phyloP scores from a whole-genome alignment of 1,140 invertebrate species.

The Parapsyche elsis region DNA sequence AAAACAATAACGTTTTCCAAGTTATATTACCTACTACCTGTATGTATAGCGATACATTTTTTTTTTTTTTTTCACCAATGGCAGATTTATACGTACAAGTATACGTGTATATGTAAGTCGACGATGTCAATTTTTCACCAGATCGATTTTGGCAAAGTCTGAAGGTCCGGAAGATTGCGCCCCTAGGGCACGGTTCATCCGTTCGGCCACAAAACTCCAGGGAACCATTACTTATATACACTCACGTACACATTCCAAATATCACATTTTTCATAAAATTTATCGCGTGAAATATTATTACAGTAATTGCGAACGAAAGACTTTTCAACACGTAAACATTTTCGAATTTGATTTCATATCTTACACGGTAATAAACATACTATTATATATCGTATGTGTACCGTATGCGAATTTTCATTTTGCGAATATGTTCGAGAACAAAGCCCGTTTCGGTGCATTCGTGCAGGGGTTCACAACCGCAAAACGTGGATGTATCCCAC shows the following conservation, averaged over 20 bases:
- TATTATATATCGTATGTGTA: too few relatives aligned
- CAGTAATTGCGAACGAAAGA: too few relatives aligned
- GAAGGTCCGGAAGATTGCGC: conserved; percentile 17
- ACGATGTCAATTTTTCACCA: conserved; percentile 1
- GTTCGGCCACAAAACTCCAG: neutral
- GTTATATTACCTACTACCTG: too few relatives aligned
- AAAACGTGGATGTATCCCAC: neutral
- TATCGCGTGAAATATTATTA: too few relatives aligned
- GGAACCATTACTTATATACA: conserved; percentile 3
- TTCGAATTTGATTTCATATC: too few relatives aligned
- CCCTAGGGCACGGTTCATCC: conserved; percentile 1
- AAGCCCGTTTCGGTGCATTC: neutral
- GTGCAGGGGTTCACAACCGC: neutral
- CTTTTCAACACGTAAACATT: too few relatives aligned
- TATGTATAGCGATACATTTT: neutral
- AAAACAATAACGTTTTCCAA: too few relatives aligned
- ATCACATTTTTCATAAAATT: neutral
- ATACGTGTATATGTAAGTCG: conserved; percentile 12
- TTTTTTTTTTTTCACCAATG: neutral
- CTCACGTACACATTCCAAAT: neutral
- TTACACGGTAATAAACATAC: too few relatives aligned
- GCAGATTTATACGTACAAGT: neutral
- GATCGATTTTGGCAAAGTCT: conserved; percentile 1
- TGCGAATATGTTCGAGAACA: neutral
- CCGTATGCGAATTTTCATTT: neutral